Conservation (phyloP, 2,113 vertebrate species). For the Dunckerocampus dactyliophorus region DNA sequence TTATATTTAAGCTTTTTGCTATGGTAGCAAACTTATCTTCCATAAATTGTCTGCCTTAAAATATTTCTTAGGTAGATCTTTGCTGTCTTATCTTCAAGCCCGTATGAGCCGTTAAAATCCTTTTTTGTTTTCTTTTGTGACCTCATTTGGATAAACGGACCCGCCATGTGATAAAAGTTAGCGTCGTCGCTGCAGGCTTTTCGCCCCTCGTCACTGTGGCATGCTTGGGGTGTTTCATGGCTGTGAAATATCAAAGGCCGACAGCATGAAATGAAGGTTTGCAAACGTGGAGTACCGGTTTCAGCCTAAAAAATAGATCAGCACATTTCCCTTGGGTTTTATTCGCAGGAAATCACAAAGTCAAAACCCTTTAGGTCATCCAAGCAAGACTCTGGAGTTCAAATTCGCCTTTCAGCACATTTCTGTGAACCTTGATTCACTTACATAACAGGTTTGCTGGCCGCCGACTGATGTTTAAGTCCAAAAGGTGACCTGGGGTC, state of each 20-base stretch:
- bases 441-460: constrained; percentile 47
- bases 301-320: constrained; percentile 27
- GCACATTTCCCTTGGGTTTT: constrained; percentile 19
- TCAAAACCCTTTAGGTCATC: not conserved
- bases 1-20: not conserved
- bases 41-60: not conserved
- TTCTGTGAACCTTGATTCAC: constrained; percentile 41
- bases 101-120: not conserved
- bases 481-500: constrained; percentile 30
- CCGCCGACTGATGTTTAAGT: constrained; percentile 23
- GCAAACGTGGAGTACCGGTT: constrained; percentile 3
- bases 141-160: not conserved
- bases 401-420: constrained; percentile 35
- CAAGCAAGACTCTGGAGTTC: constrained; percentile 17
- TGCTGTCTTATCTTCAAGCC: not conserved
- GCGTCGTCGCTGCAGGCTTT: constrained; percentile 21
- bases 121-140: not conserved
- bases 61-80: not conserved
- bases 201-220: constrained; percentile 27
- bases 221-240: constrained; percentile 32
- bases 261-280: constrained; percentile 28
- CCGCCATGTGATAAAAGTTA: constrained; percentile 6
- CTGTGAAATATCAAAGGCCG: constrained; percentile 24
- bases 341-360: constrained; percentile 29
- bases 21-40: not conserved